A percentile compares a stretch with the other conserved stretches of the same genome.
These are phyloP conservation scores for Brachyistius frenatus DNA, from an alignment of 2,113 vertebrate genomes.

Conservation along the genomic window DNA sequence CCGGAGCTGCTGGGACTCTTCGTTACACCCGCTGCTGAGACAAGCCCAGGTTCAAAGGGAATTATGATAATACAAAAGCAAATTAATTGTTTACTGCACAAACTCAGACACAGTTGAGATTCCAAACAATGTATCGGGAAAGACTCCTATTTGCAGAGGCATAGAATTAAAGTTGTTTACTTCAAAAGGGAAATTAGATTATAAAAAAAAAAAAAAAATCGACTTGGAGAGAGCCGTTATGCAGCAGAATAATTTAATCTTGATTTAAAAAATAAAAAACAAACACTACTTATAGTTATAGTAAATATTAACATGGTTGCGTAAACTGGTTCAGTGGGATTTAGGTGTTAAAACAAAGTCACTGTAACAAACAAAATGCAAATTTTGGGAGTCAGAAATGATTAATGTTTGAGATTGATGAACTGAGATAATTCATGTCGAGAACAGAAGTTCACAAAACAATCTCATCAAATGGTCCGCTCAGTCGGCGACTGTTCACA, in stretches of 20 bases:
- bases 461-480: too few relatives aligned
- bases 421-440: neutral
- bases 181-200: conserved; percentile 22
- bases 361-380: neutral
- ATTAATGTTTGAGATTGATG: neutral
- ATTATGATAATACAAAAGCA: conserved; percentile 64
- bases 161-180: conserved; percentile 28
- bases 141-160: conserved; percentile 15
- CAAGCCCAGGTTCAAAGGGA: conserved; percentile 68
- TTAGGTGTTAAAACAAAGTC: neutral
- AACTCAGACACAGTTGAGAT: conserved; percentile 28
- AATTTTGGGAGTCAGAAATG: neutral
- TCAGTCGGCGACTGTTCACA: too few relatives aligned
- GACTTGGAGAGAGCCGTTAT: conserved; percentile 12
- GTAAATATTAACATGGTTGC: neutral
- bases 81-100: conserved; percentile 71
- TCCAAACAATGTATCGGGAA: conserved; percentile 26
- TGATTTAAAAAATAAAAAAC: conserved; percentile 3
- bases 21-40: conserved; percentile 50
- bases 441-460: neutral
- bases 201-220: conserved; percentile 21
- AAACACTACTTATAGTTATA: neutral
- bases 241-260: conserved; percentile 25
- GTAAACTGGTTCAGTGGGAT: neutral
- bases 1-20: conserved; percentile 32